A percentile compares a stretch with the other conserved stretches of the same genome.
Conservation (phyloP, 2,888 invertebrate genomes). For the Isotomurus palustris region DNA sequence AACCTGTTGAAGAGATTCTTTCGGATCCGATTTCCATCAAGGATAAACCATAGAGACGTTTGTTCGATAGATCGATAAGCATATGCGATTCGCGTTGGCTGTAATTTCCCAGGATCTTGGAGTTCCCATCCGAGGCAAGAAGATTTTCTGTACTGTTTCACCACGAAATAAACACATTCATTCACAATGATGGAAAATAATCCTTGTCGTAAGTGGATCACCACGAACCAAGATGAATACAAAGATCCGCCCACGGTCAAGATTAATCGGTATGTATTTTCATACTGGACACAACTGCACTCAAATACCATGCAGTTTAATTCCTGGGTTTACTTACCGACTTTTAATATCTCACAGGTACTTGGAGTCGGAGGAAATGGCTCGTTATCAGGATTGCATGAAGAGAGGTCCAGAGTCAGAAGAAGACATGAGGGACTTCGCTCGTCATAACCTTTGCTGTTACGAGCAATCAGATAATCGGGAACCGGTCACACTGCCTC, state of each 20-base stretch:
- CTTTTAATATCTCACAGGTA: constrained; percentile 15
- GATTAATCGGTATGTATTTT: constrained; percentile 23
- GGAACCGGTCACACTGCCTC: constrained; percentile 32
- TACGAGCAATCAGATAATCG: constrained; percentile 31
- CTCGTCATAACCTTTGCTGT: constrained; percentile 30
- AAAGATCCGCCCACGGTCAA: constrained; percentile 31
- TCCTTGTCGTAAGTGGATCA: constrained; percentile 35
- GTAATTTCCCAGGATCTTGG: no score
- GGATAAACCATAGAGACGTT: no score
- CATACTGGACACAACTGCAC: background rate
- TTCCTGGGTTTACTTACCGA: background rate
- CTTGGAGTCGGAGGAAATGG: constrained; percentile 35
- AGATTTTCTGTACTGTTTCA: background rate
- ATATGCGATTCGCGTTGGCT: no score
- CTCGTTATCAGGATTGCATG: constrained; percentile 38
- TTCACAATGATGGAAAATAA: constrained; percentile 18
- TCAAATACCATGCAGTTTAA: background rate
- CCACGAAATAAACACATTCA: background rate
- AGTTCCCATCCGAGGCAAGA: no score
- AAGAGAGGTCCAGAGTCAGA: constrained; percentile 15
- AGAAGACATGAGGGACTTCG: constrained; percentile 19
- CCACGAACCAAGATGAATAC: constrained; percentile 41
- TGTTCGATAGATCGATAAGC: no score
- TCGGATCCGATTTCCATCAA: no score
- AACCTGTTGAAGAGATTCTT: no score